A percentile compares a stretch with the other conserved stretches of the same genome.
phyloP scores from a whole-genome alignment of 2,113 vertebrate species.

The Ancistrus triradiatus region DNA sequence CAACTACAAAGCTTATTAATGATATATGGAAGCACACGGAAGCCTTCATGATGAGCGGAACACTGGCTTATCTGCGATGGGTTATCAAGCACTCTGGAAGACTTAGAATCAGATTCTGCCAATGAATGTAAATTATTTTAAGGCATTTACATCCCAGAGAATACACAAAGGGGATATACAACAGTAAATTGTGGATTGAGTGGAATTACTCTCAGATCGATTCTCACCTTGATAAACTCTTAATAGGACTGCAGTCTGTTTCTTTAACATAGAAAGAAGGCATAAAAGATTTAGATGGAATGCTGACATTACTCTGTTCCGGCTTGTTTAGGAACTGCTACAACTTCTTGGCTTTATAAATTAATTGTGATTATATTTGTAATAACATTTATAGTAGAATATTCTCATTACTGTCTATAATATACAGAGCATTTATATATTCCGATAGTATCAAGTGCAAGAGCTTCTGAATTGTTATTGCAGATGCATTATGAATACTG shows the following conservation, averaged over 20 bases:
- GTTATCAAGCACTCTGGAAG: too few relatives aligned
- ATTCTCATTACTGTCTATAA: not conserved
- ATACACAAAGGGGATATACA: not conserved
- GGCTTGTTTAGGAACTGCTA: too few relatives aligned
- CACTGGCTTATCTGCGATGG: too few relatives aligned
- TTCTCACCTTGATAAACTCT: constrained; percentile 8
- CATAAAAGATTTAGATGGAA: not conserved
- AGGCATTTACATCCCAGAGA: not conserved
- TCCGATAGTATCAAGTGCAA: not conserved
- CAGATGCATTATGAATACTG: not conserved
- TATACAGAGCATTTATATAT: not conserved
- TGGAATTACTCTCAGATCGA: not conserved
- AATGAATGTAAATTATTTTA: too few relatives aligned
- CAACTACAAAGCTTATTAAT: too few relatives aligned
- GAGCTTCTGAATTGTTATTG: not conserved
- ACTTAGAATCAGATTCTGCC: too few relatives aligned
- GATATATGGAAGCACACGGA: too few relatives aligned
- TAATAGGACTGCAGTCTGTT: not conserved
- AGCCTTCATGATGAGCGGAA: constrained; percentile 11
- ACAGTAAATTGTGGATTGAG: not conserved
- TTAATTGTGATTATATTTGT: not conserved
- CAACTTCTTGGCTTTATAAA: constrained; percentile 1
- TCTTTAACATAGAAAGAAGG: constrained; percentile 2
- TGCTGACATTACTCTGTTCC: too few relatives aligned
- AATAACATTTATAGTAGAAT: not conserved